Evolutionary conservation across 2,888 invertebrate species (phyloP).

Genomic region (Kuschelorhynchus macadamiae): DNA sequence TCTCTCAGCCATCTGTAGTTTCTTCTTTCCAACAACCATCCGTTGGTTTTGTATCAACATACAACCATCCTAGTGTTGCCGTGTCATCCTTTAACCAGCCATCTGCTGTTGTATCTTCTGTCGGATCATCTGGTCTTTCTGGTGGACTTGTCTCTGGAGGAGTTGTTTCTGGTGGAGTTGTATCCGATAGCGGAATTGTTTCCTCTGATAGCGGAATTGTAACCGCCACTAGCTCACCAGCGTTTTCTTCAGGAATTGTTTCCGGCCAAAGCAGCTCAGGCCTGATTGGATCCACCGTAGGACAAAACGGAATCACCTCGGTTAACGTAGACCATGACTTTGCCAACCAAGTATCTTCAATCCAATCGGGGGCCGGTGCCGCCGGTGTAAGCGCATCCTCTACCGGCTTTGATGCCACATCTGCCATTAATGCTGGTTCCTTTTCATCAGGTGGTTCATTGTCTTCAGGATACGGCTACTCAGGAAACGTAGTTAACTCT

Average conservation of each 20-base stretch:
- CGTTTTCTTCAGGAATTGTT: too few species aligned
- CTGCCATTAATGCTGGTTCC: too few species aligned
- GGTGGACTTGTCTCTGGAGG: neutral
- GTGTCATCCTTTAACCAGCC: neutral
- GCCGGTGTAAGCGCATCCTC: too few species aligned
- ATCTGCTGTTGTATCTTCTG: neutral
- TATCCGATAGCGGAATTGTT: too few species aligned
- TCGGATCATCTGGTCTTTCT: conserved; percentile 8
- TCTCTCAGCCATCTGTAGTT: neutral
- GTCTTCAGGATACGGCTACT: too few species aligned
- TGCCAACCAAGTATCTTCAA: conserved; percentile 24
- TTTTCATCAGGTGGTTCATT: too few species aligned
- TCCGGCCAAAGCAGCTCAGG: too few species aligned
- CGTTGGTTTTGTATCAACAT: neutral
- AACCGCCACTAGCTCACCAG: too few species aligned
- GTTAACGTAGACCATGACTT: conserved; percentile 18
- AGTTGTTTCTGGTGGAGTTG: too few species aligned
- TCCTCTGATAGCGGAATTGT: too few species aligned
- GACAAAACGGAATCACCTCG: conserved; percentile 4
- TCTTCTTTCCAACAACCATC: neutral
- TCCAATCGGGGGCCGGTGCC: neutral
- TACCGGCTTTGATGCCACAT: too few species aligned
- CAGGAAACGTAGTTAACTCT: too few species aligned
- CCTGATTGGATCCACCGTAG: conserved; percentile 1
- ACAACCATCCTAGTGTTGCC: neutral